phyloP scores from a whole-genome alignment of 2,888 invertebrate species.

The Brachyptera risi region DNA sequence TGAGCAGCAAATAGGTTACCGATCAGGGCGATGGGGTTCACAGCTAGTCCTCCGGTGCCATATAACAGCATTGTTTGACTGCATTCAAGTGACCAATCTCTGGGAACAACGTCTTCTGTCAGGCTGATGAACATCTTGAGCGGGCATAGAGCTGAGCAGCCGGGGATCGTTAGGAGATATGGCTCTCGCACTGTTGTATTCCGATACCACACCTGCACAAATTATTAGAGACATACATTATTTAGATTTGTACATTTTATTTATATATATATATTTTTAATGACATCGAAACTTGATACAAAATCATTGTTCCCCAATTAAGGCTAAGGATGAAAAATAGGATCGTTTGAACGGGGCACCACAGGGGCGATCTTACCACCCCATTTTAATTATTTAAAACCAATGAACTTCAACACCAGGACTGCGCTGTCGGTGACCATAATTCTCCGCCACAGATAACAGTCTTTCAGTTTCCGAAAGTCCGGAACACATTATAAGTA shows the following conservation, averaged over 20 bases:
- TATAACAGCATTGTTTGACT: slow-evolving; percentile 14
- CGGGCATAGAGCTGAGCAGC: slow-evolving; percentile 62
- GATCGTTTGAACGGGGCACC: too few relatives aligned
- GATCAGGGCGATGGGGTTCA: slow-evolving; percentile 13
- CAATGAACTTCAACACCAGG: neutral
- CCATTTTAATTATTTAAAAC: too few relatives aligned
- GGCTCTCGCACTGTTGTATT: slow-evolving; percentile 57
- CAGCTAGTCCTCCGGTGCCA: neutral
- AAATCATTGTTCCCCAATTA: too few relatives aligned
- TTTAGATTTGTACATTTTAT: too few relatives aligned
- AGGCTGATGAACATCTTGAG: slow-evolving; percentile 54
- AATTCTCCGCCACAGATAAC: too few relatives aligned
- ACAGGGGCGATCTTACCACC: too few relatives aligned
- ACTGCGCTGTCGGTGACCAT: neutral
- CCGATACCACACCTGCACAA: slow-evolving; percentile 57
- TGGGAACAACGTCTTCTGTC: slow-evolving; percentile 57
- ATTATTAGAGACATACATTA: slow-evolving; percentile 33
- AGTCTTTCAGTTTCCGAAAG: too few relatives aligned
- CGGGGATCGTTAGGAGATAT: slow-evolving; percentile 55
- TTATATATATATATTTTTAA: too few relatives aligned
- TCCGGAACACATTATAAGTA: too few relatives aligned
- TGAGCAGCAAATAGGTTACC: slow-evolving; percentile 1
- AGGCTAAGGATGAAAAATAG: too few relatives aligned
- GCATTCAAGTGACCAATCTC: slow-evolving; percentile 67
- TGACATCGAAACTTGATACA: too few relatives aligned